Base-by-base conservation (phyloP, 2,113 vertebrate species). In the Chlamydotis undulata region DNA sequence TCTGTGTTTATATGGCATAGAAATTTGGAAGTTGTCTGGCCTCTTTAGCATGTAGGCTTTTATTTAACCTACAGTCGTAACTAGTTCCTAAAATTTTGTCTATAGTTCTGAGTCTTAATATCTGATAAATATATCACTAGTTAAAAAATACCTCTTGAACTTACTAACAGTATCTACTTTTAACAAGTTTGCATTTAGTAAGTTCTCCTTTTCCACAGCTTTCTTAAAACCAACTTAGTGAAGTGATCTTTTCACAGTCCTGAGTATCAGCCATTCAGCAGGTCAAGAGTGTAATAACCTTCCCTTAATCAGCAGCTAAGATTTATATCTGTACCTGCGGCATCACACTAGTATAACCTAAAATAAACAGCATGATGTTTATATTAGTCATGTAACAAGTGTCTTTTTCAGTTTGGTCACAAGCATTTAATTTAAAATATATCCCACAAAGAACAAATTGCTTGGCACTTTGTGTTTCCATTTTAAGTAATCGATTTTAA, bases 251-350 rank as follows among this genome's bases (percentile, higher is more conserved):
- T 98, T 98, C 98, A 96, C 93, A 98, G 80, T 97, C 92, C 96
- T 97, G 87, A 97, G 93, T 96, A 94, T 98, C 98, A 93, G 61
- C 97, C 97, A 80, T 98, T 98, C 90, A 89, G 61, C 69, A 94
- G 94, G 82, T 93, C 92, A 92, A 95, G 85, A 97, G 94, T 97
- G 92, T 94, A 95, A 97, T 97, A 96, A 98, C 97, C 98, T 98
- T 98, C 95, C 43, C 94, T 98, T 98, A 98, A 98, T 98, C 98
- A 98, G 97, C 97, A 98, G 93, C 97, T 97, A 61, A 96, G 96
- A 97, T 98, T 98, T 98, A 97, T 98, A 97, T 96, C 97, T 97
- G 96, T 97, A 93, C 89, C 96, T 96, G 81, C 37, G 64, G 77
- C 74, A 92, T 96, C 96, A 89, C 86, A 81, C 65, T 89, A 89